Base-by-base conservation (phyloP, 2,888 invertebrate species). In the Empis livida region DNA sequence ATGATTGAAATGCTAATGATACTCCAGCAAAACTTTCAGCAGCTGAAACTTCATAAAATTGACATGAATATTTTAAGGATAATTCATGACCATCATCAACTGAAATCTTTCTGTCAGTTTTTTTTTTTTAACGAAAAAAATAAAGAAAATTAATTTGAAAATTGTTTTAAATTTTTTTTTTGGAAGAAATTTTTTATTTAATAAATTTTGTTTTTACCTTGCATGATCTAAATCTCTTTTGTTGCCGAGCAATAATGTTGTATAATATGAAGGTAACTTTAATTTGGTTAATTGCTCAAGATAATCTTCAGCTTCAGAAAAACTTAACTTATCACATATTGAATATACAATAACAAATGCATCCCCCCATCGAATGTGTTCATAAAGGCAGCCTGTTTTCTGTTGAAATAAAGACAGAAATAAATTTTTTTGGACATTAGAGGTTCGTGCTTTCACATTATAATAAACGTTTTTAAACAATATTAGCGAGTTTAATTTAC, bases 11-110 rank as follows among this genome's bases (percentile, higher is more conserved):
- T 43, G 86, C 86, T 48, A 86, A 71, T 35, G 85, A 84, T 0
- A 87, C 85, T 49, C 87, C 86, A 1, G 85, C 84, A 58, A 80
- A 80, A 58, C 84, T 84, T 65, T 87, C 87, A 31, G 88, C 87
- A 11, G 86, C 87, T 48, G 85, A 85, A 49, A 87, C 84, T 69
- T 88, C 88, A 69, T 86, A 85, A 69, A 87, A 88, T 67, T 86
- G 86, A 59, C 86, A 86, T 39, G 84, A 82, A 63, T 78, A 85
- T 53, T 81, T 78, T 57, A 85, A 67, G 13, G 86, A 85, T 53
- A 85, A 63, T 65, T 85, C 85, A 59, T 86, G 85, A 38, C 85
- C 86, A 59, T 84, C 85, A 63, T 85, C 84, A 38, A 85, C 84
- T 60, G 81, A 81, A 45, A 86, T 80, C 70, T 79, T 79, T 64